Evolutionary conservation across 2,797 vertebrate genomes (phyloP), one percentile per base, ranked within the genome.

Genomic region (Champsocephalus esox): DNA sequence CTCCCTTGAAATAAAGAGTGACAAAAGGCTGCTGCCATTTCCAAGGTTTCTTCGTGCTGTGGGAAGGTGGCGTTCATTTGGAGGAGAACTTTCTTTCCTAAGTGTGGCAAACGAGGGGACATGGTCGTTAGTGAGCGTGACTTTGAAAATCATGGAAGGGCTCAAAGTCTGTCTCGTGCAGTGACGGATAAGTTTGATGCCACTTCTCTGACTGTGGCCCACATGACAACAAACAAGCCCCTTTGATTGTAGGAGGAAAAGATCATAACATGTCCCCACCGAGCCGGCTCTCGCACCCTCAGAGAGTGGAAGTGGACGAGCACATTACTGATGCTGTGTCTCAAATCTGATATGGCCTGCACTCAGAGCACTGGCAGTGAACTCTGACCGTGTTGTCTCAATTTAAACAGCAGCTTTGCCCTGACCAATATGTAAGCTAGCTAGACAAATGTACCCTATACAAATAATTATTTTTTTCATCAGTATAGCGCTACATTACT

Each of bases 141-240:
- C 43, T 75, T 60, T 66, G n/a, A 80, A 28, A 78, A 68, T 43
- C 38, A 66, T 12, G n/a, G 45, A 46, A 21, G 19, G 60, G 49
- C 59, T 73, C 21, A 21, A 41, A 65, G 43, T 66, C 12, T 55
- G 75, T 46, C 55, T 75, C 16, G 17, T 9, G 55, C 28, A 34
- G 16, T 38, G 63, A 38, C 63, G 59, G 57, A 73, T 72, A 68
- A 49, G 69, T 63, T 46, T 60, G 48, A 50, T 16, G 46, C 48
- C 0, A 4, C 72, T 58, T 49, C 19, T 62, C 60, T 13, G 51
- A 67, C 46, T 51, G 62, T 38, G 21, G 54, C 21, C 43, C 48
- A 32, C 21, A 44, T 72, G 24, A 19, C 80, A 73, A 82, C 48
- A 75, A 86, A 70, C 49, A 70, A 65, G 49, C 14, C 41, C 70